Evolutionary conservation across 1,140 invertebrate species (phyloP).

Genomic region (Lanistes nyassanus): DNA sequence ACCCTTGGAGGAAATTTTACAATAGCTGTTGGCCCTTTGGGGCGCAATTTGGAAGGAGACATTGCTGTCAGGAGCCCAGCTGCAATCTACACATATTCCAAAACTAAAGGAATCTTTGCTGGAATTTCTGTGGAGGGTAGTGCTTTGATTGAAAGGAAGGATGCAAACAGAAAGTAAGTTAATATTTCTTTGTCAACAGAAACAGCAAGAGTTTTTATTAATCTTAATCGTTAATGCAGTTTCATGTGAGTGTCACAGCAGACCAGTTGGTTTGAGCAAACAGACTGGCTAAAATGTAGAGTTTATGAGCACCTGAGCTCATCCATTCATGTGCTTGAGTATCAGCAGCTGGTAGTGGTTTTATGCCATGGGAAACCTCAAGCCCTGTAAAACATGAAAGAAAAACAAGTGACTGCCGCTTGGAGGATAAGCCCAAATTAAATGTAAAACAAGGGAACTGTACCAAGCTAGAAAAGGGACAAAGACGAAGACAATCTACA

Average conservation of each 20-base stretch:
- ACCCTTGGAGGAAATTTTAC: slow-evolving; percentile 63
- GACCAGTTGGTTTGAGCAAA: neutral
- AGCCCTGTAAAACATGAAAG: too few species aligned
- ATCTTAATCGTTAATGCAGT: neutral
- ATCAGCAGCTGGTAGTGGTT: too few species aligned
- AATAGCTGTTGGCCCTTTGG: slow-evolving; percentile 60
- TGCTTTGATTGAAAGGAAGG: slow-evolving; percentile 61
- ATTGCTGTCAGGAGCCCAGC: slow-evolving; percentile 56
- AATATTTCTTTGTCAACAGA: neutral
- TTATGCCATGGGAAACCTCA: too few species aligned
- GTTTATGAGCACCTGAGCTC: too few species aligned
- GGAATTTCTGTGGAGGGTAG: slow-evolving; percentile 63
- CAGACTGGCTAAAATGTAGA: too few species aligned
- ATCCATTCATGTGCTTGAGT: too few species aligned
- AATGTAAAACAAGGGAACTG: too few species aligned
- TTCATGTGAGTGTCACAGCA: neutral
- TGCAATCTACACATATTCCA: slow-evolving; percentile 64
- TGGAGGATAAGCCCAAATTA: too few species aligned
- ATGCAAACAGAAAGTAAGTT: slow-evolving; percentile 63
- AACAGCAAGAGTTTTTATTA: too few species aligned
- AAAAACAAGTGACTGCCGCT: too few species aligned
- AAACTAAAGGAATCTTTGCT: slow-evolving; percentile 63
- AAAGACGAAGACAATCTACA: too few species aligned
- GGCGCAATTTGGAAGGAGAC: slow-evolving; percentile 60
- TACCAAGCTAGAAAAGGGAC: too few species aligned